Base-by-base conservation (phyloP, 2,113 vertebrate species). In the Bostrychus sinensis region DNA sequence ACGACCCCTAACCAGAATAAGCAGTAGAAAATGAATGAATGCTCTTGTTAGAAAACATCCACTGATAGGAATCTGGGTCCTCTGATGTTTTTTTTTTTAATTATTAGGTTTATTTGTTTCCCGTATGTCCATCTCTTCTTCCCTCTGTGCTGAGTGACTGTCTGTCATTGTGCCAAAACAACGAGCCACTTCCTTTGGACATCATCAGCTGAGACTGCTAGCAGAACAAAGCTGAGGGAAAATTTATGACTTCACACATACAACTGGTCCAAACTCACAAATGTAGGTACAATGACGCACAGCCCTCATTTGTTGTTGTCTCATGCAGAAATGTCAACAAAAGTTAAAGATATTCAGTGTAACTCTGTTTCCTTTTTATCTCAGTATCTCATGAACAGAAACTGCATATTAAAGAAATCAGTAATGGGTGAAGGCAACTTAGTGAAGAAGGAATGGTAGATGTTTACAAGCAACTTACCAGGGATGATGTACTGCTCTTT, bases 401-500 rank as follows among this genome's bases (percentile, higher is more conserved):
- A 63, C 66, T 56, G 60, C 77, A 73, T 23, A 69, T 62, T 36
- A 32, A 38, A 66, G 65, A 66, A 54, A 56, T 60, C 1, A 7
- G 54, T 22, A 51, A 66, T 22, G 36, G 43, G 20, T 66, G 55
- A 25, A 17, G 56, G 25, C 53, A 55, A 66, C 57, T 65, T 70
- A n/a, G n/a, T n/a, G 67, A 60, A 71, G 59, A 51, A 66, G 41
- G 23, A 41, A 76, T 86, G 77, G 78, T 36, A 80, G 70, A 56
- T 30, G 67, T 70, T 81, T 56, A 70, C 71, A 69, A 81, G 81
- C 45, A 72, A 91, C 92, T 93, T 90, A 93, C 92, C 92, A 91
- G 92, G 91, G 86, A 93, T 92, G 87, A 91, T 72, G 89, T 93
- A 93, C 87, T 93, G 92, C 88, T 93, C 92, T 88, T 93, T 93